phyloP scores from a whole-genome alignment of 1,140 invertebrate species.

The Pseudomyrmex pallidus region DNA sequence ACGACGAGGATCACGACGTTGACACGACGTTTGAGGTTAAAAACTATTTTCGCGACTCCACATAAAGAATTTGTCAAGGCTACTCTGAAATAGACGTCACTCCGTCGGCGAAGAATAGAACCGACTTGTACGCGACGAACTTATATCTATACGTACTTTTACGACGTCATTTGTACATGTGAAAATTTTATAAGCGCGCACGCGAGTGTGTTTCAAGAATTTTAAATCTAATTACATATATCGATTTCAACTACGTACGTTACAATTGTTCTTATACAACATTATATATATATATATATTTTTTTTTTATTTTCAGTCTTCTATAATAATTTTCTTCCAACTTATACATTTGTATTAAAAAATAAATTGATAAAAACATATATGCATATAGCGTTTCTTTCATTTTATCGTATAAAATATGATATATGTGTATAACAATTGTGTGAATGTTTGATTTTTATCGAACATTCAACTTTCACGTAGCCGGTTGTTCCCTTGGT shows the following conservation, averaged over 20 bases:
- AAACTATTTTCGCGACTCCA: not conserved
- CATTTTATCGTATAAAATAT: too few relatives aligned
- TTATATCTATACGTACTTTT: not conserved
- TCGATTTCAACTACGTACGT: not conserved
- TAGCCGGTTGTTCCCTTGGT: too few relatives aligned
- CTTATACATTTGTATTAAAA: too few relatives aligned
- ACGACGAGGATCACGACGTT: not conserved
- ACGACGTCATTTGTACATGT: not conserved
- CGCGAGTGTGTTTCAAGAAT: not conserved
- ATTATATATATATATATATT: too few relatives aligned
- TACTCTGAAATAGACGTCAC: not conserved
- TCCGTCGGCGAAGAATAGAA: not conserved
- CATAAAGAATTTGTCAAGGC: not conserved
- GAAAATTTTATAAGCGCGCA: not conserved
- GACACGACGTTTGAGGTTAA: not conserved
- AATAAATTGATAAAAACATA: too few relatives aligned
- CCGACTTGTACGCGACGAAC: not conserved
- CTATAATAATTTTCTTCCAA: too few relatives aligned
- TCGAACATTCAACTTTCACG: too few relatives aligned
- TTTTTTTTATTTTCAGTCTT: too few relatives aligned
- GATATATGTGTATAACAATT: too few relatives aligned
- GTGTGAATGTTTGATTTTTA: too few relatives aligned
- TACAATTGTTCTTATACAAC: too few relatives aligned
- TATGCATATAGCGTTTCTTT: too few relatives aligned
- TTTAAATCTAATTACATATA: not conserved